phyloP scores from a whole-genome alignment of 2,797 vertebrate species.

The Hyperoplus lanceolatus region DNA sequence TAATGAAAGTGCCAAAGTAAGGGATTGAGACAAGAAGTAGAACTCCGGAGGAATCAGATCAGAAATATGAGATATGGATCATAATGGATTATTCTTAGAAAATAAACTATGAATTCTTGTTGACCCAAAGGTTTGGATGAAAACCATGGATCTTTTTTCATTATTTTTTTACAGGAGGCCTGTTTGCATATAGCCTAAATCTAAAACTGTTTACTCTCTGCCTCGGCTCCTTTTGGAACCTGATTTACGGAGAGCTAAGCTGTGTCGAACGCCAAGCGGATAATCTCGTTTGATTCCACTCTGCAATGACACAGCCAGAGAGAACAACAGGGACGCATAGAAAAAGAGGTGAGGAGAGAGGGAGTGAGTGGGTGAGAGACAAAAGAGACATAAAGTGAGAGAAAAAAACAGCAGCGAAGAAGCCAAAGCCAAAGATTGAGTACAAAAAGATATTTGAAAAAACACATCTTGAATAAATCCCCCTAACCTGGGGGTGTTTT shows the following conservation, averaged over 20 bases:
- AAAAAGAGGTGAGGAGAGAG: conserved; percentile 13
- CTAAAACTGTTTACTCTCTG: conserved; percentile 14
- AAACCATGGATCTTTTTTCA: not conserved
- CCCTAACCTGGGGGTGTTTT: conserved; percentile 58
- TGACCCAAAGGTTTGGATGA: not conserved
- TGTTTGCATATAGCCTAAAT: conserved; percentile 24
- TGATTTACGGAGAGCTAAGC: conserved; percentile 18
- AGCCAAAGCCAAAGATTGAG: conserved; percentile 38
- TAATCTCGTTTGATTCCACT: conserved; percentile 46
- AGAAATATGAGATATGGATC: not conserved
- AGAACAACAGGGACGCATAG: not conserved
- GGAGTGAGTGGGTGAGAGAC: conserved; percentile 18
- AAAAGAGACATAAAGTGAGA: conserved; percentile 11
- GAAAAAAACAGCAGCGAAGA: conserved; percentile 22
- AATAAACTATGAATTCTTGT: not conserved
- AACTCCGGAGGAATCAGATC: not conserved
- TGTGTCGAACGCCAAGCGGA: conserved; percentile 22
- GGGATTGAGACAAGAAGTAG: not conserved
- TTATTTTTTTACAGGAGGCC: not conserved
- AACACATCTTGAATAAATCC: conserved; percentile 57
- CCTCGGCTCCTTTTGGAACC: conserved; percentile 6
- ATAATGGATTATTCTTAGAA: not conserved
- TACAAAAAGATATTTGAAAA: conserved; percentile 42
- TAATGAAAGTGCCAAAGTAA: not conserved
- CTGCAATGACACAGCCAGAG: conserved; percentile 28